Percentiles rank a stretch among this genome's conserved stretches.
These are phyloP conservation scores for Apostichopus parvimensis DNA, from an alignment of 35 echinoderm and acorn worm species.

Conservation along the genomic window DNA sequence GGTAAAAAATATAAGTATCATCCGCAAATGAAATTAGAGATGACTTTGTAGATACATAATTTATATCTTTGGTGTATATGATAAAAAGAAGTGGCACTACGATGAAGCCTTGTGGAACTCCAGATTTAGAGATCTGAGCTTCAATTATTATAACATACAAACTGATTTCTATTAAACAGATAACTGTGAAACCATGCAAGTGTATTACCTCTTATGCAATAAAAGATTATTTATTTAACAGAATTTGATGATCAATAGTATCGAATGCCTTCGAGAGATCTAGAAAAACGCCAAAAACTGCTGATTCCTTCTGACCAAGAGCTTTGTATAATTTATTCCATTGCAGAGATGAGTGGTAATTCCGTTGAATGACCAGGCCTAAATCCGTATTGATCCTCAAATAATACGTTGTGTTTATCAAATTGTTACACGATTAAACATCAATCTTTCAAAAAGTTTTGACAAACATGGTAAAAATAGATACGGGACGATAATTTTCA, in stretches of 20 bases:
- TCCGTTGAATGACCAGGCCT: background rate
- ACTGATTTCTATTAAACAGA: background rate
- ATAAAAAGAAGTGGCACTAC: no score
- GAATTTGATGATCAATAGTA: background rate
- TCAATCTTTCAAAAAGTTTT: background rate
- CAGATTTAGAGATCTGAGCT: background rate
- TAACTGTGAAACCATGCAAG: background rate
- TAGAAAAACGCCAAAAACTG: background rate
- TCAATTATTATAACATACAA: background rate
- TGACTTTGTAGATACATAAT: background rate
- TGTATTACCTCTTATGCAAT: background rate
- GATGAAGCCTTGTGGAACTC: no score
- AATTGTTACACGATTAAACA: slow-evolving; percentile 2
- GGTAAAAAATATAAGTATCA: slow-evolving; percentile 5
- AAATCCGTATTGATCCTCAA: background rate
- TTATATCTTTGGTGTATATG: no score
- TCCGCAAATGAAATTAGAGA: background rate
- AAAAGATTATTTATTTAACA: background rate
- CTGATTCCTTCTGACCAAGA: background rate
- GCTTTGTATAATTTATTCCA: background rate
- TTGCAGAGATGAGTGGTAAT: background rate
- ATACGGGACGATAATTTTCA: no score
- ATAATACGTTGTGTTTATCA: background rate
- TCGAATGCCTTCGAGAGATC: background rate
- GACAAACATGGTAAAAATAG: background rate